Conservation (phyloP, 2,888 invertebrate genomes). For the Actias luna region DNA sequence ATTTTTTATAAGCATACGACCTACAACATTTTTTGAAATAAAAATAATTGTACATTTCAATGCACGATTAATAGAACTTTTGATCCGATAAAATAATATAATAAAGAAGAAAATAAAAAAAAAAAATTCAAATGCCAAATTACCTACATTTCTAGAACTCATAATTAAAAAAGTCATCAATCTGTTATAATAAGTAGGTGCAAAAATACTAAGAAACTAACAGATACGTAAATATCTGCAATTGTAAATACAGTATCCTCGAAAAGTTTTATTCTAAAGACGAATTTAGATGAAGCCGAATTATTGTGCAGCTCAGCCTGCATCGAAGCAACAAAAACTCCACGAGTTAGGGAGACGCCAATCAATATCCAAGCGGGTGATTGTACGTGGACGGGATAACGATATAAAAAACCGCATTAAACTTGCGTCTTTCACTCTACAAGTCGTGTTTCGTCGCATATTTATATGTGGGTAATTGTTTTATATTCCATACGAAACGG, state of each 20-base stretch:
- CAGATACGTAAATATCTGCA: not conserved
- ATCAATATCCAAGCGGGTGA: conserved; percentile 16
- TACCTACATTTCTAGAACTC: too few species aligned
- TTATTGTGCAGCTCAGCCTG: not conserved
- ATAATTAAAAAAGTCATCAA: too few species aligned
- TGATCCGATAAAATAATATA: too few species aligned
- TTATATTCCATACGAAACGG: not conserved
- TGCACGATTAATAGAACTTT: too few species aligned
- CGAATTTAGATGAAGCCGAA: conserved; percentile 5
- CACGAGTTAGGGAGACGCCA: conserved; percentile 13
- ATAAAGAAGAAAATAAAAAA: too few species aligned
- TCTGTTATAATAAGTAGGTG: too few species aligned
- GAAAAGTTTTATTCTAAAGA: conserved; percentile 5
- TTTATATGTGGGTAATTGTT: not conserved
- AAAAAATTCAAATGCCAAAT: too few species aligned
- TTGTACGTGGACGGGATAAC: conserved; percentile 18
- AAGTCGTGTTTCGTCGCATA: not conserved
- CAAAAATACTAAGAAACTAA: not conserved
- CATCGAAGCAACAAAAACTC: conserved; percentile 12
- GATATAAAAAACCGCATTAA: conserved; percentile 16
- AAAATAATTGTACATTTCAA: too few species aligned
- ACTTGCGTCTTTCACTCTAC: conserved; percentile 9
- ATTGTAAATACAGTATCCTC: not conserved
- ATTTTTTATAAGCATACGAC: too few species aligned
- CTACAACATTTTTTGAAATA: too few species aligned